phyloP scores from a whole-genome alignment of 1,140 invertebrate species.

The Diorhabda sublineata region DNA sequence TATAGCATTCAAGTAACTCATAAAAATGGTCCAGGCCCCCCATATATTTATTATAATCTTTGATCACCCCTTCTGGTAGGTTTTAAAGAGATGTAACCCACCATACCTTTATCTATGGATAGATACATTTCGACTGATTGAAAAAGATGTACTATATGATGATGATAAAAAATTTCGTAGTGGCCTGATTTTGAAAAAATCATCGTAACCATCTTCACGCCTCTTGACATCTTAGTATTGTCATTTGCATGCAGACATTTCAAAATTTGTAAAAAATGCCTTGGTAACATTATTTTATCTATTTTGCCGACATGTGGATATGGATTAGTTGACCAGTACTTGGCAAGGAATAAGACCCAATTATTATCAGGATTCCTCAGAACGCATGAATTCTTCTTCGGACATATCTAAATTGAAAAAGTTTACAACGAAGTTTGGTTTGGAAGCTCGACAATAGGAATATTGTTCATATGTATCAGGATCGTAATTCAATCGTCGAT shows the following conservation, averaged over 20 bases:
- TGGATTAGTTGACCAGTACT: conserved; percentile 11
- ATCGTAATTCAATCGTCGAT: no score
- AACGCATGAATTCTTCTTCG: not conserved
- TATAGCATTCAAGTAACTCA: conserved; percentile 2
- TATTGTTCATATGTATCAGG: no score
- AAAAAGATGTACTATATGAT: not conserved
- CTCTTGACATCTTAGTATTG: conserved; percentile 12
- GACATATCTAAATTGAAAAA: no score
- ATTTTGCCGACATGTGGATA: conserved; percentile 7
- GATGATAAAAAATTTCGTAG: not conserved
- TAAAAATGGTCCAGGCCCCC: not conserved
- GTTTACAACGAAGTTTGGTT: no score
- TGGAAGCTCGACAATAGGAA: no score
- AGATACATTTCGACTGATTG: not conserved
- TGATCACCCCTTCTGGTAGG: conserved; percentile 9
- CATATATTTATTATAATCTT: conserved; percentile 8
- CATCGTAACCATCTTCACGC: conserved; percentile 4
- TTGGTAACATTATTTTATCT: conserved; percentile 10
- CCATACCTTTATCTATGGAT: not conserved
- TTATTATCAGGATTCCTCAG: conserved; percentile 8
- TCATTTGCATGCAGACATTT: conserved; percentile 10
- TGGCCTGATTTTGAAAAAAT: conserved; percentile 7
- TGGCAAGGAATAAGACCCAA: conserved; percentile 9
- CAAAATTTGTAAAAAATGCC: conserved; percentile 9
- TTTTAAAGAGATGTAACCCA: not conserved